Conservation (phyloP, 64 coral and sea anemone genomes). For the Montipora capricornis region DNA sequence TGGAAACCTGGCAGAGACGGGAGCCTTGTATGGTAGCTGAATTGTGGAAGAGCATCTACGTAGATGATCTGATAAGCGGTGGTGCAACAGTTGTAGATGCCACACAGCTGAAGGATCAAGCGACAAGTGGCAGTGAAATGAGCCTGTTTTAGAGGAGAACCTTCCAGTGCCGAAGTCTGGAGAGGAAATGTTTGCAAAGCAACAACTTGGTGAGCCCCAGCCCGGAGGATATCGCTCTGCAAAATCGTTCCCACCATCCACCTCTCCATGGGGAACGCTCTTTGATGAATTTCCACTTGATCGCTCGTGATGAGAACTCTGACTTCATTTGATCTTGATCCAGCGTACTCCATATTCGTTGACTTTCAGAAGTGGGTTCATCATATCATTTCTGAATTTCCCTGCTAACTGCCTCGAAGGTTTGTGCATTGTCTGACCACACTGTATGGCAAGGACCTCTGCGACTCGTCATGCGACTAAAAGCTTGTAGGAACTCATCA, state of each 20-base stretch:
- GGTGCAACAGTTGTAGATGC: no score
- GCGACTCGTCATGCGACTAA: conserved; percentile 55
- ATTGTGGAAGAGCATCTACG: no score
- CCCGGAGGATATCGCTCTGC: not conserved
- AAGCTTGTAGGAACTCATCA: conserved; percentile 44
- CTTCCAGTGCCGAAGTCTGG: no score
- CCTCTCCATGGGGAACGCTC: conserved; percentile 45
- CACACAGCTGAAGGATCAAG: no score
- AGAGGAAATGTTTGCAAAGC: no score
- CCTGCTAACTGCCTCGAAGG: conserved; percentile 2
- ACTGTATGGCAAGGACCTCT: conserved; percentile 40
- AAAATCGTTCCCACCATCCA: conserved; percentile 66
- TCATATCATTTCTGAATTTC: conserved; percentile 30
- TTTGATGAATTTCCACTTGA: conserved; percentile 54
- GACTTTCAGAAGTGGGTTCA: conserved; percentile 3
- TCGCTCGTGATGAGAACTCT: not conserved
- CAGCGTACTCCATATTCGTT: conserved; percentile 4
- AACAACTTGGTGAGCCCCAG: no score
- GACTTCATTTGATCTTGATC: conserved; percentile 7
- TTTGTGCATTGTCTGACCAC: conserved; percentile 24
- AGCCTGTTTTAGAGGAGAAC: no score
- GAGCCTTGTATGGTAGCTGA: no score
- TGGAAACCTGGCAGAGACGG: no score
- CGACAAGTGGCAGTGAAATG: no score
- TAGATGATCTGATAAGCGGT: no score